phyloP scores from a whole-genome alignment of 2,888 invertebrate species.

The Alitta virens region DNA sequence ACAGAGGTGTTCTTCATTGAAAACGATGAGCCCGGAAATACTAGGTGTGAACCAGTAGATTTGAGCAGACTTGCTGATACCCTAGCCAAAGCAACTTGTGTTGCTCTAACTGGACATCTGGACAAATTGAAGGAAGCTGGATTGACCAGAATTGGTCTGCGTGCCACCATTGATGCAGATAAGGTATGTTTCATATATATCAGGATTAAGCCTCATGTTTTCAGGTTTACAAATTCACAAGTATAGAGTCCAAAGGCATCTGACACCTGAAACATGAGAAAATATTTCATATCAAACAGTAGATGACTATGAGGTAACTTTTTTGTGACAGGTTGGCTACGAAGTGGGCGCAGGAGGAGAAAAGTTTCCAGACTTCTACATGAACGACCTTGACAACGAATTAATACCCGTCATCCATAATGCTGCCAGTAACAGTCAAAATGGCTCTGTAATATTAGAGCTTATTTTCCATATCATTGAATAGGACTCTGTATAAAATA shows the following conservation, averaged over 20 bases:
- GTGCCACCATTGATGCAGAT: constrained; percentile 73
- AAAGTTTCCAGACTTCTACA: constrained; percentile 45
- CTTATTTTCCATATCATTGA: constrained; percentile 71
- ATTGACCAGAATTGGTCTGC: constrained; percentile 70
- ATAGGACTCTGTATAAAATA: no score
- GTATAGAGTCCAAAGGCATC: background rate
- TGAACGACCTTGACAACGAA: constrained; percentile 79
- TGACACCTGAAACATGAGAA: no score
- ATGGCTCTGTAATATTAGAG: constrained; percentile 65
- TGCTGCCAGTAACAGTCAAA: constrained; percentile 63
- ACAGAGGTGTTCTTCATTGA: constrained; percentile 80
- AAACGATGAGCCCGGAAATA: constrained; percentile 52
- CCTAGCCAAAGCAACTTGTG: constrained; percentile 73
- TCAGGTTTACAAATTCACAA: no score
- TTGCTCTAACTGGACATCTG: constrained; percentile 72
- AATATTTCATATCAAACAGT: background rate
- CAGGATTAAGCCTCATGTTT: no score
- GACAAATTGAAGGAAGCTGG: constrained; percentile 70
- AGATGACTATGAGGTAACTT: background rate
- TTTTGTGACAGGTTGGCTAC: constrained; percentile 70
- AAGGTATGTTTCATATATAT: no score
- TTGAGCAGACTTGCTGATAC: constrained; percentile 74
- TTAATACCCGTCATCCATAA: constrained; percentile 77
- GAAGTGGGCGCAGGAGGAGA: constrained; percentile 68
- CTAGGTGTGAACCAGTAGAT: constrained; percentile 66